Evolutionary conservation across 2,113 vertebrate genomes (phyloP).

Genomic region (Dicrurus megarhynchus): DNA sequence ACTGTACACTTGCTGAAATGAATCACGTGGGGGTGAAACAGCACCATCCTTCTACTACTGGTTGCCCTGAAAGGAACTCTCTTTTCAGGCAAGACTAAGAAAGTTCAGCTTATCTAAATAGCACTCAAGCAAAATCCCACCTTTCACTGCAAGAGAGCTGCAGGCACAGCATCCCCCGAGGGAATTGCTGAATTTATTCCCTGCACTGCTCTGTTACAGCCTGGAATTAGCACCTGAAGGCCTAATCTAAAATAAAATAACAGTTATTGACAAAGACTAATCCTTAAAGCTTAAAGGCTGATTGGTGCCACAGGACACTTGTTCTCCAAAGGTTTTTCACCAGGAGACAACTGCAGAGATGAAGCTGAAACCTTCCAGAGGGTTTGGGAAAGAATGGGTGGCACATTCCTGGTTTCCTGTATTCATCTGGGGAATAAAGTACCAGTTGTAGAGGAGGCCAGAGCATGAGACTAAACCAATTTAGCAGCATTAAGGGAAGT

Average conservation of each 20-base stretch:
- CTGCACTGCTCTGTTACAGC: background rate
- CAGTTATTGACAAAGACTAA: background rate
- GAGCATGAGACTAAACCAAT: background rate
- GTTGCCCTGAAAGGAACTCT: background rate
- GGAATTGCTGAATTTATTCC: background rate
- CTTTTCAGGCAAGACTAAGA: background rate
- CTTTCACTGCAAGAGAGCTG: background rate
- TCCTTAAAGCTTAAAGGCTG: background rate
- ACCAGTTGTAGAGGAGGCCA: background rate
- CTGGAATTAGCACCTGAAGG: background rate
- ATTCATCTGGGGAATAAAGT: background rate
- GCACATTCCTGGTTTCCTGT: background rate
- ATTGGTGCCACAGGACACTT: background rate
- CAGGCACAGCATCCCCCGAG: background rate
- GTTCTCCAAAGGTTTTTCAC: background rate
- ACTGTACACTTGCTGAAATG: background rate
- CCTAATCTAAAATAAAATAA: background rate
- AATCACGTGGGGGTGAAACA: background rate
- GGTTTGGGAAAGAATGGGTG: background rate
- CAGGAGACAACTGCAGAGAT: background rate
- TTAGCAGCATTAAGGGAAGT: background rate
- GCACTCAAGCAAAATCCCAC: background rate
- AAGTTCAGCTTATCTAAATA: background rate
- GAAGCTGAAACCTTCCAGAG: background rate
- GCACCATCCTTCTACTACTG: background rate